Conservation (phyloP, 1,140 invertebrate genomes). For the Philopotamus ludificatus region DNA sequence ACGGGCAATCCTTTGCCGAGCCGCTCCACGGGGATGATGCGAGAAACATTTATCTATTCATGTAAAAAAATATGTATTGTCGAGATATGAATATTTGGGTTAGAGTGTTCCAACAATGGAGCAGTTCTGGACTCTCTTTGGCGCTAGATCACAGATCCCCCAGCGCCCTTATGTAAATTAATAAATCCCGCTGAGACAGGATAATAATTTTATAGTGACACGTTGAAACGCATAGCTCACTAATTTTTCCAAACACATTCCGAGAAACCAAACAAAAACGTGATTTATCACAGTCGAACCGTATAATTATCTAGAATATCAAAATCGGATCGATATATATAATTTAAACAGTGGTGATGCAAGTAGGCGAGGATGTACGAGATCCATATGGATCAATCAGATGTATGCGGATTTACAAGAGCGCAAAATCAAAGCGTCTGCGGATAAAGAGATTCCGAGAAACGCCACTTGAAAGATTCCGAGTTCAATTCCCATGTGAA, state of each 20-base stretch:
- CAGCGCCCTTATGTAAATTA: constrained; percentile 37
- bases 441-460: constrained; percentile 22
- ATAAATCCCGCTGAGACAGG: constrained; percentile 37
- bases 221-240: constrained; percentile 27
- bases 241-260: background rate
- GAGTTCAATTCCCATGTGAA: constrained; percentile 4
- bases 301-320: too few species aligned
- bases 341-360: too few species aligned
- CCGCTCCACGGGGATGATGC: background rate
- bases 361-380: too few species aligned
- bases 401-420: background rate
- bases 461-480: constrained; percentile 13
- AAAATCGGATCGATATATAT: too few species aligned
- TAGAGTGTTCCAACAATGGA: constrained; percentile 10
- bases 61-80: constrained; percentile 16
- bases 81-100: constrained; percentile 1
- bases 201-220: constrained; percentile 42
- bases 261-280: too few species aligned
- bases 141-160: background rate
- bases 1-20: constrained; percentile 3
- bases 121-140: background rate
- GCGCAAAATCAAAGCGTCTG: constrained; percentile 12
- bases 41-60: constrained; percentile 11
- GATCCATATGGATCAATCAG: too few species aligned
- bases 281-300: constrained; percentile 11